Percentiles rank a stretch among this genome's conserved stretches.
phyloP scores from a whole-genome alignment of 2,888 invertebrate genomes.

The Diadegma fenestrale region DNA sequence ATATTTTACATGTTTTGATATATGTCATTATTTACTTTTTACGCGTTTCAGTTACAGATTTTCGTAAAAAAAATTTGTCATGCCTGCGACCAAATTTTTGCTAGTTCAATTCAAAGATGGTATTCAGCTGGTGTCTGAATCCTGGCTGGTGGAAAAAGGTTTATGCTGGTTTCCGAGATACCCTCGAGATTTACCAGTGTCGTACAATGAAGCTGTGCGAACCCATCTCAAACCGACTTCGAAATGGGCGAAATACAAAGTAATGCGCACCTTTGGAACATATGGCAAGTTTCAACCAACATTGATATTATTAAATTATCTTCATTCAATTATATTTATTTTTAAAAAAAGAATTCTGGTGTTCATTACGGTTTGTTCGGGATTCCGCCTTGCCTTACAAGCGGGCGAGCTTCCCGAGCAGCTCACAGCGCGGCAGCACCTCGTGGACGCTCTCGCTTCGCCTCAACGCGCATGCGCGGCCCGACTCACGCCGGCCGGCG shows the following conservation, averaged over 20 bases:
- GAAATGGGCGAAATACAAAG: slow-evolving; percentile 32
- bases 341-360: not conserved
- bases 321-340: too few relatives aligned
- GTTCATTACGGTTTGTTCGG: too few relatives aligned
- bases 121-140: slow-evolving; percentile 25
- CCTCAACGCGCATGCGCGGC: too few relatives aligned
- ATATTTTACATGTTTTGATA: slow-evolving; percentile 12
- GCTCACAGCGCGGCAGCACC: too few relatives aligned
- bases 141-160: slow-evolving; percentile 28
- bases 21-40: slow-evolving; percentile 4
- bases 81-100: slow-evolving; percentile 7
- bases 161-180: slow-evolving; percentile 14
- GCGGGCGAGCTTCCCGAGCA: too few relatives aligned
- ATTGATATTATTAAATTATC: slow-evolving; percentile 3
- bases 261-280: slow-evolving; percentile 21
- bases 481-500: too few relatives aligned
- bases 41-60: slow-evolving; percentile 9
- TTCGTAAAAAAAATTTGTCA: slow-evolving; percentile 7
- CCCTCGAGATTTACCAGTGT: slow-evolving; percentile 18
- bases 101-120: slow-evolving; percentile 31
- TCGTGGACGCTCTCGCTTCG: too few relatives aligned
- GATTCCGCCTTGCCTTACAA: too few relatives aligned
- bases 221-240: slow-evolving; percentile 22
- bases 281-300: slow-evolving; percentile 17
- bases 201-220: slow-evolving; percentile 15